Evolutionary conservation across 2,888 invertebrate genomes (phyloP).

Genomic region (Elegia similella): DNA sequence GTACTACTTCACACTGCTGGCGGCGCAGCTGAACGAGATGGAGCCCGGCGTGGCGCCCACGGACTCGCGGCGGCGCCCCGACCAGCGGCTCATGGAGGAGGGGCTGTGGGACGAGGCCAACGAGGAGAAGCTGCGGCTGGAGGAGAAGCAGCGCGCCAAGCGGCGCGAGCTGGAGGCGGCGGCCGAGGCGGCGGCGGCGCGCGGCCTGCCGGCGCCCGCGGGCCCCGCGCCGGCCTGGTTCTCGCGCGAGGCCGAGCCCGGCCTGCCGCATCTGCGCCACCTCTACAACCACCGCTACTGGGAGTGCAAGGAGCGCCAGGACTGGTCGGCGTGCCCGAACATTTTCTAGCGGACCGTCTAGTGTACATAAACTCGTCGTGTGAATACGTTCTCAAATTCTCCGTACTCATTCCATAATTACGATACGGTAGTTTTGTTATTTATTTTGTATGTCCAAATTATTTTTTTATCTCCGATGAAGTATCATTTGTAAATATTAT

Average conservation of each 20-base stretch:
- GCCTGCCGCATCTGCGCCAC: constrained; percentile 81
- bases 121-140: constrained; percentile 89
- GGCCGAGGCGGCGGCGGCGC: constrained; percentile 86
- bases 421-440: constrained; percentile 9
- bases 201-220: constrained; percentile 82
- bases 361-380: constrained; percentile 15
- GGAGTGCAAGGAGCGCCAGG: constrained; percentile 92
- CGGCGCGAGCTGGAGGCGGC: constrained; percentile 90
- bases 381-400: constrained; percentile 15
- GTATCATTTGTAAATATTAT: constrained; percentile 36
- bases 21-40: constrained; percentile 97
- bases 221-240: constrained; percentile 95
- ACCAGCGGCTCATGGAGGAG: constrained; percentile 98
- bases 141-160: constrained; percentile 95
- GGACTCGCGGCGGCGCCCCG: constrained; percentile 95
- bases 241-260: constrained; percentile 88
- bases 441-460: constrained; percentile 16
- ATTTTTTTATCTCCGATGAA: not conserved
- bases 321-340: constrained; percentile 96
- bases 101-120: constrained; percentile 96
- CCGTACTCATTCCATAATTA: constrained; percentile 24
- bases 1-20: constrained; percentile 97
- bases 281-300: constrained; percentile 95
- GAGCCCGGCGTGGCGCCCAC: constrained; percentile 97
- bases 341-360: constrained; percentile 84